Conservation (phyloP, 2,888 invertebrate genomes). For the Caenorhabditis sp. region DNA sequence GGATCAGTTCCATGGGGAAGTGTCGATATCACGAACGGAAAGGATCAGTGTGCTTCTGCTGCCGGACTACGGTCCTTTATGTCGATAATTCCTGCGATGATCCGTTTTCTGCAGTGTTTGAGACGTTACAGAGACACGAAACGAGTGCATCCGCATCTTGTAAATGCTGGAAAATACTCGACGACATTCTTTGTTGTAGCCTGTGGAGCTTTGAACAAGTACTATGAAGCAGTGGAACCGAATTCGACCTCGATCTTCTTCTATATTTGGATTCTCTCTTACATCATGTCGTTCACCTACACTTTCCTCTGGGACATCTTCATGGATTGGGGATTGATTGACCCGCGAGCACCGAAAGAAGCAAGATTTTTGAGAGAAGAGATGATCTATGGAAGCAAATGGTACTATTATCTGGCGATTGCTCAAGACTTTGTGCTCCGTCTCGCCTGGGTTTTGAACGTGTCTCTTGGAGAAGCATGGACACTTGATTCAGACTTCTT, state of each 20-base stretch:
- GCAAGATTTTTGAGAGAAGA: constrained; percentile 86
- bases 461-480: constrained; percentile 86
- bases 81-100: constrained; percentile 96
- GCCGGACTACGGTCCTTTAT: constrained; percentile 91
- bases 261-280: constrained; percentile 89
- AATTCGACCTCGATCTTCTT: constrained; percentile 79
- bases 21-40: constrained; percentile 80
- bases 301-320: constrained; percentile 98
- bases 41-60: constrained; percentile 86
- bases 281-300: constrained; percentile 90
- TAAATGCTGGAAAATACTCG: constrained; percentile 98
- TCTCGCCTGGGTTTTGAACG: constrained; percentile 94
- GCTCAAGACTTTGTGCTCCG: constrained; percentile 94
- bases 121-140: constrained; percentile 95
- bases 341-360: constrained; percentile 92
- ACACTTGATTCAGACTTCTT: constrained; percentile 81
- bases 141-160: constrained; percentile 93
- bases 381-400: constrained; percentile 82
- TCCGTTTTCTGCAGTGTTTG: constrained; percentile 96
- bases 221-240: constrained; percentile 87
- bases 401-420: constrained; percentile 96
- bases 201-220: constrained; percentile 85
- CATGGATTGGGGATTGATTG: constrained; percentile 93
- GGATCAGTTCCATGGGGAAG: constrained; percentile 81
- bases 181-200: constrained; percentile 96